A percentile compares a stretch with the other conserved stretches of the same genome.
Conservation (phyloP, 2,797 vertebrate species). For the Lutjanus argentimaculatus region DNA sequence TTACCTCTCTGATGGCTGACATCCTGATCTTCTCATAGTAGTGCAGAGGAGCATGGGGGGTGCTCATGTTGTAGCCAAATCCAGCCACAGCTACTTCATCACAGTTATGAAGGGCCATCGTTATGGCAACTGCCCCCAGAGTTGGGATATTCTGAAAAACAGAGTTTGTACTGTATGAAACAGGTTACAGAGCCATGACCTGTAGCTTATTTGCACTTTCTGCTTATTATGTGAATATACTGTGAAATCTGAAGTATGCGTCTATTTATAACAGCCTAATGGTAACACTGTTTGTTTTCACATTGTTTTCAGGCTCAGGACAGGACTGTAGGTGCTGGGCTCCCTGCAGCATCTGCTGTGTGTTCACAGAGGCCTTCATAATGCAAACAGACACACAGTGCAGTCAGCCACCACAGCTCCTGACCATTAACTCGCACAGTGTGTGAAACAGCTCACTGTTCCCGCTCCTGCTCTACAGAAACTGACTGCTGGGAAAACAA, state of each 20-base stretch:
- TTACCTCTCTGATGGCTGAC: constrained; percentile 95
- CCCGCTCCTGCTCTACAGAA: background rate
- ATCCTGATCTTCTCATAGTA: constrained; percentile 96
- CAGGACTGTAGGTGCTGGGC: too few species aligned
- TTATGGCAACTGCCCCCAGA: constrained; percentile 94
- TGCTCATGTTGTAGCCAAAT: constrained; percentile 95
- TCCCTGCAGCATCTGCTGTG: constrained; percentile 43
- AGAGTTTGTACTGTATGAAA: constrained; percentile 2
- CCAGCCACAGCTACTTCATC: constrained; percentile 96
- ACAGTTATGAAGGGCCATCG: constrained; percentile 96
- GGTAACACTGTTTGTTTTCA: constrained; percentile 34
- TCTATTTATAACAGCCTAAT: constrained; percentile 33
- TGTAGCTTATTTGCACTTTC: background rate
- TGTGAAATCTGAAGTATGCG: constrained; percentile 27
- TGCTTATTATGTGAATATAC: constrained; percentile 24
- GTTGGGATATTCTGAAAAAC: constrained; percentile 93
- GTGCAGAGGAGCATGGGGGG: constrained; percentile 91
- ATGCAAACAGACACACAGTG: constrained; percentile 35
- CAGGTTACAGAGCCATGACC: background rate
- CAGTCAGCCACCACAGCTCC: constrained; percentile 21
- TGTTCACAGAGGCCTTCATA: constrained; percentile 42
- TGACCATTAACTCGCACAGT: constrained; percentile 22
- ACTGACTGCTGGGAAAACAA: background rate
- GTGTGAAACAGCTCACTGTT: constrained; percentile 18
- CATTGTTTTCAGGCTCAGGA: background rate